These are phyloP conservation scores for Sporophila hypoxantha DNA, from an alignment of 2,113 vertebrate genomes.

Conservation along the genomic window DNA sequence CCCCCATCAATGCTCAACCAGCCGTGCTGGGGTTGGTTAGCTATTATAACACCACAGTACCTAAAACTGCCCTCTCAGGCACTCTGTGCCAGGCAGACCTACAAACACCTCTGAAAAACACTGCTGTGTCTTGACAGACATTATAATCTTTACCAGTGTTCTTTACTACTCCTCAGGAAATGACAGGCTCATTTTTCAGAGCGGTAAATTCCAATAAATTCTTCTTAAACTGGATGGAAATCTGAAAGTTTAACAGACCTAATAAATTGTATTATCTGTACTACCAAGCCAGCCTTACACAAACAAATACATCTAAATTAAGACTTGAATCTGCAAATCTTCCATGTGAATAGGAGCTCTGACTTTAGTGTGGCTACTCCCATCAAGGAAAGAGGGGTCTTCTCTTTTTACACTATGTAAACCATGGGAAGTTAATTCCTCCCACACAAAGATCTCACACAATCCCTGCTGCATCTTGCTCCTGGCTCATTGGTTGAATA, in stretches of 20 bases:
- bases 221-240: constrained; percentile 1
- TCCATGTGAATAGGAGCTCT: neutral
- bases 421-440: constrained; percentile 21
- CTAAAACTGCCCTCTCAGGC: neutral
- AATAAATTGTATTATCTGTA: constrained; percentile 24
- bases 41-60: neutral
- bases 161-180: neutral
- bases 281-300: neutral
- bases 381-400: neutral
- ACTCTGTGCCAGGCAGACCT: neutral
- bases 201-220: neutral
- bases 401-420: constrained; percentile 12
- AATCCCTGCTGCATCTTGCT: constrained; percentile 10
- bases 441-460: constrained; percentile 10
- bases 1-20: neutral
- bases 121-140: neutral
- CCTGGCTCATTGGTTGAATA: constrained; percentile 5
- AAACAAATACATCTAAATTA: constrained; percentile 23
- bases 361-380: neutral
- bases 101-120: neutral
- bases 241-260: constrained; percentile 15
- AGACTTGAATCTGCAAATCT: neutral
- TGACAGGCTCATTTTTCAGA: neutral
- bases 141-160: neutral
- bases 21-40: neutral